Evolutionary conservation across 2,888 invertebrate species (phyloP).

Genomic region (Fragum whitleyi): DNA sequence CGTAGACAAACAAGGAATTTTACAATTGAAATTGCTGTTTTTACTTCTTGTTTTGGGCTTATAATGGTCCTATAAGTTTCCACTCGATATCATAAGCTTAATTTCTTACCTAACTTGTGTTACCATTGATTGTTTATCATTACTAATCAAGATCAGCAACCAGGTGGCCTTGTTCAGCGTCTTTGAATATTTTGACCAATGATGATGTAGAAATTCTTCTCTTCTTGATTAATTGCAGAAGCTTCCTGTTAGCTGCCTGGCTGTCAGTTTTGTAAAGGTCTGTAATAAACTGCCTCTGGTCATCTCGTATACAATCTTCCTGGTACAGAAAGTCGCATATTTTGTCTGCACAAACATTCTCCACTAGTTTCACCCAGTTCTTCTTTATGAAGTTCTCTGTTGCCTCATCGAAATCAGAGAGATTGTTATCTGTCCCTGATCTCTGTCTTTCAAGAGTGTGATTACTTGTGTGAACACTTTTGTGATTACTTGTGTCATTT

Average conservation of each 20-base stretch:
- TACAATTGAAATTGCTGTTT: too few species aligned
- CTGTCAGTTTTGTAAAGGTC: constrained; percentile 8
- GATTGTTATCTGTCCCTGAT: too few species aligned
- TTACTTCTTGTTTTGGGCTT: too few species aligned
- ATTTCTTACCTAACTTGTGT: too few species aligned
- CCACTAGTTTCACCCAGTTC: constrained; percentile 3
- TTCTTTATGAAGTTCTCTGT: background rate
- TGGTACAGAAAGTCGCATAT: constrained; percentile 14
- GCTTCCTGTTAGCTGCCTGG: constrained; percentile 11
- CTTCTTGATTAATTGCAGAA: constrained; percentile 15
- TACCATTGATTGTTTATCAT: background rate
- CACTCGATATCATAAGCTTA: too few species aligned
- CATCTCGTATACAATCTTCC: background rate
- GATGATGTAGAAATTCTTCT: constrained; percentile 19
- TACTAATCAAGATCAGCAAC: background rate
- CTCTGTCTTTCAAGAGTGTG: background rate
- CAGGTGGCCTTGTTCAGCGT: constrained; percentile 26
- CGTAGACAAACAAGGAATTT: too few species aligned
- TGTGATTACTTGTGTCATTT: background rate
- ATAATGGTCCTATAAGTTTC: too few species aligned
- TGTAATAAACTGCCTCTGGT: background rate
- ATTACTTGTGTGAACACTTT: background rate
- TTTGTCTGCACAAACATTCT: constrained; percentile 9
- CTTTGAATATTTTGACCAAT: constrained; percentile 31
- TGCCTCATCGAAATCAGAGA: background rate